Evolutionary conservation across 2,113 vertebrate species (phyloP).

Genomic region (Thinocorus orbignyianus): DNA sequence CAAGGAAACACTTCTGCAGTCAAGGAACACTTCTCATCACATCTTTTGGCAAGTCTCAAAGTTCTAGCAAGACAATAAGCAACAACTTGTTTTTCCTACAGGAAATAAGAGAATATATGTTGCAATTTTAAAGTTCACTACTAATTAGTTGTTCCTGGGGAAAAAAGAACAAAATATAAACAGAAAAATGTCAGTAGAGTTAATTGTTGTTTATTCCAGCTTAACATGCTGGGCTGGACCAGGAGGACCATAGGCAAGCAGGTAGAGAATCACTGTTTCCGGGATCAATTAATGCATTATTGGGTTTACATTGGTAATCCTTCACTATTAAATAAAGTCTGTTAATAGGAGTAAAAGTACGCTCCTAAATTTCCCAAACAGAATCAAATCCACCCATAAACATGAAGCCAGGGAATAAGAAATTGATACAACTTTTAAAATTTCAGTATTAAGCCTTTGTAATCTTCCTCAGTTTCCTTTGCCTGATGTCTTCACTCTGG

Average conservation of each 20-base stretch:
- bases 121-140: neutral
- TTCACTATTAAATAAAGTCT: conserved; percentile 1
- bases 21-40: neutral
- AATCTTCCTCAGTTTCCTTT: neutral
- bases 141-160: neutral
- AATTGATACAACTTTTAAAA: neutral
- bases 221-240: neutral
- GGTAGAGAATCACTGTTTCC: neutral
- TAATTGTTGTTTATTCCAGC: neutral
- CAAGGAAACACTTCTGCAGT: neutral
- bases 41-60: neutral
- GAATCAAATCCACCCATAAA: neutral
- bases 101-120: neutral
- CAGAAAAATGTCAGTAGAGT: neutral
- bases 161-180: neutral
- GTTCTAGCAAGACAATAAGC: neutral
- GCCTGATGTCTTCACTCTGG: neutral
- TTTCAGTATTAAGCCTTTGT: neutral
- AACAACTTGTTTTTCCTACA: neutral
- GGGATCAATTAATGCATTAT: neutral
- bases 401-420: neutral
- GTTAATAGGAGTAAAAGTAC: neutral
- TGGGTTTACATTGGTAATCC: neutral
- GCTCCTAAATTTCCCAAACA: neutral
- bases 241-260: neutral